A percentile compares a stretch with the other conserved stretches of the same genome.
Evolutionary conservation across 2,113 vertebrate species (phyloP).

Genomic region (Bothrops jararaca): DNA sequence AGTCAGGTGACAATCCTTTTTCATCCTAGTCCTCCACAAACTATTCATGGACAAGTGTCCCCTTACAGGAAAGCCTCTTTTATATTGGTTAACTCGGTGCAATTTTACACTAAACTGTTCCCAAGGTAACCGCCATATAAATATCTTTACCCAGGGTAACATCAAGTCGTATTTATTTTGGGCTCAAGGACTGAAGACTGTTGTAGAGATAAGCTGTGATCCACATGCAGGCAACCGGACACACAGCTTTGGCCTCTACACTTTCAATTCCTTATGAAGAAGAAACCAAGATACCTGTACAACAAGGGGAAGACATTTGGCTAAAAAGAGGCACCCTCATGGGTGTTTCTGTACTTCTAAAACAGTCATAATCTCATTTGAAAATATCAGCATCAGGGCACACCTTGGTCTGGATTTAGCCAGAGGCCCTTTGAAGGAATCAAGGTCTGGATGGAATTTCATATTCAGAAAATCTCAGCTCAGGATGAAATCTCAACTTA

Average conservation of each 20-base stretch:
- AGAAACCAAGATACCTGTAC: not conserved
- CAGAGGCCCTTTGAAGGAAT: not conserved
- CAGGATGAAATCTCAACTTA: not conserved
- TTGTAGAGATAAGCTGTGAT: not conserved
- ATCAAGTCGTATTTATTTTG: not conserved
- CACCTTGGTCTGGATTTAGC: not conserved
- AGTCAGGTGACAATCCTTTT: not conserved
- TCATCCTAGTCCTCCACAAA: not conserved
- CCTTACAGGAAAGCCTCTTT: not conserved
- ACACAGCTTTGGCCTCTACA: not conserved
- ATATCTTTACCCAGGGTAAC: not conserved
- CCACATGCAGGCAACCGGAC: not conserved
- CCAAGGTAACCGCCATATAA: not conserved
- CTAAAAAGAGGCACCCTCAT: not conserved
- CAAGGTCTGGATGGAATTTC: not conserved
- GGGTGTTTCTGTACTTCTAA: not conserved
- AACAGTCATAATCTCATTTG: not conserved
- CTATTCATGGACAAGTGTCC: not conserved
- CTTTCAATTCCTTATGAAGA: not conserved
- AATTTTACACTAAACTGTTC: not conserved
- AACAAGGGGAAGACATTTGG: not conserved
- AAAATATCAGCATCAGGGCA: not conserved
- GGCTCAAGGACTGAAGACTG: not conserved
- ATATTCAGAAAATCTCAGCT: not conserved
- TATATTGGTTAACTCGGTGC: not conserved